phyloP scores from a whole-genome alignment of 2,888 invertebrate species.

The Stictocephala bisonia region DNA sequence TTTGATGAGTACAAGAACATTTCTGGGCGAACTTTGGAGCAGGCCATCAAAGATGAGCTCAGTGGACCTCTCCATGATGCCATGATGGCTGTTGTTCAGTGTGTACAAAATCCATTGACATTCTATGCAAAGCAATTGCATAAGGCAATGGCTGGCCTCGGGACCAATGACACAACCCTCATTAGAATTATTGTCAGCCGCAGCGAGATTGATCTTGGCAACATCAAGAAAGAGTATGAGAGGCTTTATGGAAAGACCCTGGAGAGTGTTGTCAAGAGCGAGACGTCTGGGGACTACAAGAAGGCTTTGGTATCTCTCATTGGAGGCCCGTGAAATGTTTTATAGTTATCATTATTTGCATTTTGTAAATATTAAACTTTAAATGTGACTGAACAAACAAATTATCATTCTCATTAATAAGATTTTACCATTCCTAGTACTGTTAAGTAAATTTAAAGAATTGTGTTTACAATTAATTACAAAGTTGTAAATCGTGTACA shows the following conservation, averaged over 20 bases:
- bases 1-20: conserved; percentile 81
- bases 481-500: too few relatives aligned
- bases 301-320: conserved; percentile 71
- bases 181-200: conserved; percentile 78
- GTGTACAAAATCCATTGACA: conserved; percentile 73
- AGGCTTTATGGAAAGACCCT: conserved; percentile 76
- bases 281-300: conserved; percentile 77
- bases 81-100: conserved; percentile 78
- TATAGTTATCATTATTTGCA: too few relatives aligned
- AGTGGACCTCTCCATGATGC: conserved; percentile 76
- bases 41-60: conserved; percentile 76
- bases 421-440: too few relatives aligned
- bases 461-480: too few relatives aligned
- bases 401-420: too few relatives aligned
- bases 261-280: conserved; percentile 72
- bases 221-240: conserved; percentile 78
- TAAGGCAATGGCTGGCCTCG: conserved; percentile 75
- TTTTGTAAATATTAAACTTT: too few relatives aligned
- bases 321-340: conserved; percentile 61
- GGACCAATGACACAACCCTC: conserved; percentile 78
- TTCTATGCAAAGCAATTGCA: conserved; percentile 78
- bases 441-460: too few relatives aligned
- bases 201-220: conserved; percentile 76
- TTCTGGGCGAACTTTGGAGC: conserved; percentile 78
- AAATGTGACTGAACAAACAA: too few relatives aligned